Conservation (phyloP, 2,888 invertebrate species). For the Sphecodes monilicornis region DNA sequence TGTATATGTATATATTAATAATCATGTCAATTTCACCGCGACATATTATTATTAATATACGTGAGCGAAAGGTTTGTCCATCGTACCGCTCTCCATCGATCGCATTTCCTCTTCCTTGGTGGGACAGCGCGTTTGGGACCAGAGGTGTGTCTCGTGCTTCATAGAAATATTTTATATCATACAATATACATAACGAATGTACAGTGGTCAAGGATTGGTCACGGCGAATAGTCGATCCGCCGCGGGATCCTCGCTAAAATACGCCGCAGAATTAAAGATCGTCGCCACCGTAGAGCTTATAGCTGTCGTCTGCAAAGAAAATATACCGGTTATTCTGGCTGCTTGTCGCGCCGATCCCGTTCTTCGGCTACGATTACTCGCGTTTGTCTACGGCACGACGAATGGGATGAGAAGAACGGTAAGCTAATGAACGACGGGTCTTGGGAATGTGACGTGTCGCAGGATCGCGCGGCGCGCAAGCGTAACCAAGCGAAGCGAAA, state of each 20-base stretch:
- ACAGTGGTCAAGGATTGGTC: slow-evolving; percentile 83
- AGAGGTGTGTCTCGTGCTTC: slow-evolving; percentile 45
- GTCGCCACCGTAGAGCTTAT: slow-evolving; percentile 66
- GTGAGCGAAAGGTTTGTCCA: slow-evolving; percentile 71
- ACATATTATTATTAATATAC: slow-evolving; percentile 64
- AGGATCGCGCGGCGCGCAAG: background rate
- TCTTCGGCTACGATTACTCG: background rate
- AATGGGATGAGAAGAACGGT: background rate
- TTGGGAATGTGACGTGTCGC: background rate
- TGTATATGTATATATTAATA: slow-evolving; percentile 11
- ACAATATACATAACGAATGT: slow-evolving; percentile 82
- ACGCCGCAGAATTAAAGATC: slow-evolving; percentile 82
- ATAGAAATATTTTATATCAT: slow-evolving; percentile 78
- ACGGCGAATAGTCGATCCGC: slow-evolving; percentile 82
- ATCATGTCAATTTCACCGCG: slow-evolving; percentile 1
- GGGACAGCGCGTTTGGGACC: slow-evolving; percentile 38
- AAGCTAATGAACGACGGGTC: background rate
- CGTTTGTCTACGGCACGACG: background rate
- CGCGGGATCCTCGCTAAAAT: slow-evolving; percentile 82
- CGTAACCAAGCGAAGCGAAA: no score
- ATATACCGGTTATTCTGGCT: slow-evolving; percentile 42
- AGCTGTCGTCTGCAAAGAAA: slow-evolving; percentile 65
- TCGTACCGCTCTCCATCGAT: slow-evolving; percentile 1
- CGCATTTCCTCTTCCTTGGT: slow-evolving; percentile 1
- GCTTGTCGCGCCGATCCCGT: background rate